Evolutionary conservation across 2,113 vertebrate genomes (phyloP).

Genomic region (Grallaria varia): DNA sequence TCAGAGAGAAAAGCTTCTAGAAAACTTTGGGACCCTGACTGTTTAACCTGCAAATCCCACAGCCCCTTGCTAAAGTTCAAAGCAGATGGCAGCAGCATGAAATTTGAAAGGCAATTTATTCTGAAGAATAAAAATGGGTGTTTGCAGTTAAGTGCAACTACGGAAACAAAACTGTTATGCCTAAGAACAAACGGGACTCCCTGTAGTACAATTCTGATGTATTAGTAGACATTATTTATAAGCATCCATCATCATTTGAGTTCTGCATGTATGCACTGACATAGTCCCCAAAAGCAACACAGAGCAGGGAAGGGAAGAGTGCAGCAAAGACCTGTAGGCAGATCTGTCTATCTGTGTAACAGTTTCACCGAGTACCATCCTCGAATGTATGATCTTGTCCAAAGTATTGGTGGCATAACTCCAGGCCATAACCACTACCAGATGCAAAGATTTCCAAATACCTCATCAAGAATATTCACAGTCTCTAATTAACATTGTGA

Average conservation of each 20-base stretch:
- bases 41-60: neutral
- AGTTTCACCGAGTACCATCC: neutral
- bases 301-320: neutral
- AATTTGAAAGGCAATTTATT: neutral
- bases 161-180: neutral
- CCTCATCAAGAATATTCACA: neutral
- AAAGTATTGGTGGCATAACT: neutral
- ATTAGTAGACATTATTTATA: neutral
- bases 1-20: neutral
- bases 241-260: neutral
- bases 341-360: neutral
- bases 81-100: neutral
- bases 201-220: neutral
- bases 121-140: neutral
- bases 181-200: neutral
- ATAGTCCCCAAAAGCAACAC: neutral
- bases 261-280: neutral
- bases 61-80: neutral
- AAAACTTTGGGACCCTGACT: neutral
- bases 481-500: neutral
- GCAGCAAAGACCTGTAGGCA: neutral
- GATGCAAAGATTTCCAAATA: neutral
- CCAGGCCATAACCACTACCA: neutral
- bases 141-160: neutral
- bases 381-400: neutral